Base-by-base conservation (phyloP, 2,113 vertebrate genomes). In the Gallinago undulata region DNA sequence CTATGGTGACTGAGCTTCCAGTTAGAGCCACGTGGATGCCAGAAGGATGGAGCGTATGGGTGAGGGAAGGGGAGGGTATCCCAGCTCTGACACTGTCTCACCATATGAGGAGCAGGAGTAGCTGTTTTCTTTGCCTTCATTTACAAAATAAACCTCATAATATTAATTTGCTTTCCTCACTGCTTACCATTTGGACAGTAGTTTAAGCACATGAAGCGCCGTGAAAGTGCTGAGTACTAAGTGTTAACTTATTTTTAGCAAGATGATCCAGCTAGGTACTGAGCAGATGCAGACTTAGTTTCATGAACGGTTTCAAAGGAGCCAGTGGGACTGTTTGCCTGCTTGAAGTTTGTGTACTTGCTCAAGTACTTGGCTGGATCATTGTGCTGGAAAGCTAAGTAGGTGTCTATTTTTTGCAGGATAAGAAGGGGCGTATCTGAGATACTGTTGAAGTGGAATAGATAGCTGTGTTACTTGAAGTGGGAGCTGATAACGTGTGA, bases 331-430 rank as follows among this genome's bases (percentile, higher is more conserved):
- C 39, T n/a, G 47, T 66, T 84, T 68, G 79, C 35, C n/a, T 57
- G 30, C 88, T 60, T 41, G 48, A 68, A 57, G 80, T 68, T 35
- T 83, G 64, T 68, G 73, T 62, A 2, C 70, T 94, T 72, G 76
- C 66, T 41, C 15, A 60, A 62, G 35, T 31, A 23, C 66, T 68
- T 89, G 93, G 60, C 86, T 84, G 64, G 83, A 75, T 96, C 48
- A 1, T 9, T 57, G 80, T 48, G 16, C 80, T 89, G 93, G 60
- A 57, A 68, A 78, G 92, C 68, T 45, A 53, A 90, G 86, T 51
- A 76, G 94, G 93, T 95, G 90, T 92, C 89, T 96, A 3, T 75
- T 72, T 96, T 96, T 79, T 94, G 74, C 66, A 72, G 90, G 94
- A 82, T 96, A 82, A 96, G 92, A 87, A 93, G 77, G 77, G 90